Percentiles rank a stretch among this genome's conserved stretches.
Conservation (phyloP, 2,113 vertebrate species). For the Phylloscopus trochiloides region DNA sequence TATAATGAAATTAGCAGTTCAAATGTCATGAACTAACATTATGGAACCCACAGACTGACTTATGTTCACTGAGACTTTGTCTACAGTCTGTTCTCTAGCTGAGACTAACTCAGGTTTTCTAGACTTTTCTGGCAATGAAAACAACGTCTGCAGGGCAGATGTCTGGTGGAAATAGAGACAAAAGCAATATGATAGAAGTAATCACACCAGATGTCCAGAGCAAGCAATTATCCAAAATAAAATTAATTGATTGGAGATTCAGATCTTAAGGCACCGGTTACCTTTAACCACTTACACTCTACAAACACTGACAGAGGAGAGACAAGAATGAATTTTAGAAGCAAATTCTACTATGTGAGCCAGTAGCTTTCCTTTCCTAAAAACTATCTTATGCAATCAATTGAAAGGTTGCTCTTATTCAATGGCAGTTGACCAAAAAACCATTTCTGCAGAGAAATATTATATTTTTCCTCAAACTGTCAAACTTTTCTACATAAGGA, state of each 20-base stretch:
- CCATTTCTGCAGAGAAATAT: background rate
- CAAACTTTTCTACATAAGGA: background rate
- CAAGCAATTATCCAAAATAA: constrained; percentile 17
- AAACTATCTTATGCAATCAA: background rate
- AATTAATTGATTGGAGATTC: background rate
- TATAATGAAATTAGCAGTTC: background rate
- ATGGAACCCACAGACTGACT: background rate
- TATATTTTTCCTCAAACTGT: background rate
- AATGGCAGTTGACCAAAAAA: background rate
- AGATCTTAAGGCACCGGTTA: background rate
- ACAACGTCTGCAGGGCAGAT: constrained; percentile 6
- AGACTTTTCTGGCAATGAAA: constrained; percentile 11
- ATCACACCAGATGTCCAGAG: constrained; percentile 28
- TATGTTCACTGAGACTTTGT: background rate
- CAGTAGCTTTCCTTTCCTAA: background rate
- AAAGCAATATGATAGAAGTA: constrained; percentile 12
- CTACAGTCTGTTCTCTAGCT: background rate
- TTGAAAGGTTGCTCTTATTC: background rate
- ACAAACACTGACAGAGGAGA: background rate
- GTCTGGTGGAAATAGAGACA: constrained; percentile 26
- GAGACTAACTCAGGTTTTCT: background rate
- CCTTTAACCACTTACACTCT: background rate
- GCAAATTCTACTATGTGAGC: background rate
- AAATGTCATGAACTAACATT: background rate
- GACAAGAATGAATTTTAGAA: background rate